Evolutionary conservation across 2,888 invertebrate species (phyloP).

Genomic region (Cheilosia scutellata): DNA sequence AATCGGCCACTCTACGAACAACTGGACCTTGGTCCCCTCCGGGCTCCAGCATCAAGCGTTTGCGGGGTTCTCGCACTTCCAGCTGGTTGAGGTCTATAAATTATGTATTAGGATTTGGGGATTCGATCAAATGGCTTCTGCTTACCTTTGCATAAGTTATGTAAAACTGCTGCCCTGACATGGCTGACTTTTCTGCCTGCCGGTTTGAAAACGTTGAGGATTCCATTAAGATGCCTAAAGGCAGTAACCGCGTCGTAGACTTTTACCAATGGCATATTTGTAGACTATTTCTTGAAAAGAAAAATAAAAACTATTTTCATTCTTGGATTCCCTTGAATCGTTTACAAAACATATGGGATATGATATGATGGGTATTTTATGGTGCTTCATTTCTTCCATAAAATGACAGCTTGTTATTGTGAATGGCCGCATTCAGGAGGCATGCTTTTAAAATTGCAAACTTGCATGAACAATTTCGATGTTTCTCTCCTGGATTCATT

Average conservation of each 20-base stretch:
- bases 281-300: not conserved
- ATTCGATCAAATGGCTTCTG: not conserved
- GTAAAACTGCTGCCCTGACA: constrained; percentile 86
- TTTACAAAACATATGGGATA: no score
- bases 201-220: constrained; percentile 93
- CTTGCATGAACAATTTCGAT: no score
- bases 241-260: constrained; percentile 86
- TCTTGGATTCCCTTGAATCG: no score
- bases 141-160: constrained; percentile 89
- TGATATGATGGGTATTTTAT: no score
- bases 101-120: not conserved
- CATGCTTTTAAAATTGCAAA: no score
- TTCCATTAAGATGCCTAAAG: constrained; percentile 89
- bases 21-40: constrained; percentile 86
- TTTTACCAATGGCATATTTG: constrained; percentile 80
- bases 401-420: no score
- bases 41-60: constrained; percentile 87
- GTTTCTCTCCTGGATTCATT: no score
- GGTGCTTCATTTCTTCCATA: no score
- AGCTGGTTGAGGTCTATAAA: constrained; percentile 89
- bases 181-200: constrained; percentile 85
- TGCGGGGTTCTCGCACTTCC: constrained; percentile 86
- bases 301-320: not conserved
- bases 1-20: constrained; percentile 87
- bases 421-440: no score